These are phyloP conservation scores for Ditula angustiorana DNA, from an alignment of 2,888 invertebrate species.

Conservation along the genomic window DNA sequence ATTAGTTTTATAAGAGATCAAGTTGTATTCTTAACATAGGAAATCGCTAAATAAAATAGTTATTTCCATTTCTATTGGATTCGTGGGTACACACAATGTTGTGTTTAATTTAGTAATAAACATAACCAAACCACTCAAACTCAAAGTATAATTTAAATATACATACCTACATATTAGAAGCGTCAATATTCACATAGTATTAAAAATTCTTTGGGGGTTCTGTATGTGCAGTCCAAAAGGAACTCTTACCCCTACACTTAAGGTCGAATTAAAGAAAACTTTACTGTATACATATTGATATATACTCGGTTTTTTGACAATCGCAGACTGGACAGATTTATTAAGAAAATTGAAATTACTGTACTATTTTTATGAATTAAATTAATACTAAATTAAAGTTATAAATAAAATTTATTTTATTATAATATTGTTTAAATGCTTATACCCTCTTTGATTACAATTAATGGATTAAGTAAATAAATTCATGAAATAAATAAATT, in stretches of 20 bases:
- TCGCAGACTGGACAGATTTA: background rate
- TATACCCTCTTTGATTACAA: background rate
- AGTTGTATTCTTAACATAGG: constrained; percentile 46
- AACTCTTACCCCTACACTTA: background rate
- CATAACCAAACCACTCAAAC: constrained; percentile 1
- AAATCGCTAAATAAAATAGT: constrained; percentile 42
- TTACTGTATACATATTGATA: background rate
- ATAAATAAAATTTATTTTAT: constrained; percentile 1
- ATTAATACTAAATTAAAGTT: background rate
- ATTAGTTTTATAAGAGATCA: constrained; percentile 58
- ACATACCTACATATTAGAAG: too few species aligned
- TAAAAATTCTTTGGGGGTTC: background rate
- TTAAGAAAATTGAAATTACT: background rate
- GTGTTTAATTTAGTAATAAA: background rate
- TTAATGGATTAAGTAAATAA: background rate
- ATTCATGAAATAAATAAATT: background rate
- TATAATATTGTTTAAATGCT: constrained; percentile 5
- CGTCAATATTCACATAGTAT: too few species aligned
- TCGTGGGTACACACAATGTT: constrained; percentile 1
- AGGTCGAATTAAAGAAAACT: background rate
- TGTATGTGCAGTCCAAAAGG: background rate
- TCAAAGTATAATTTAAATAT: background rate
- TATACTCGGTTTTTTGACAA: constrained; percentile 3
- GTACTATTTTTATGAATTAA: background rate
- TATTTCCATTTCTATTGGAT: constrained; percentile 39